These are phyloP conservation scores for Polypedilum pembai DNA, from an alignment of 1,140 invertebrate species.

Conservation along the genomic window DNA sequence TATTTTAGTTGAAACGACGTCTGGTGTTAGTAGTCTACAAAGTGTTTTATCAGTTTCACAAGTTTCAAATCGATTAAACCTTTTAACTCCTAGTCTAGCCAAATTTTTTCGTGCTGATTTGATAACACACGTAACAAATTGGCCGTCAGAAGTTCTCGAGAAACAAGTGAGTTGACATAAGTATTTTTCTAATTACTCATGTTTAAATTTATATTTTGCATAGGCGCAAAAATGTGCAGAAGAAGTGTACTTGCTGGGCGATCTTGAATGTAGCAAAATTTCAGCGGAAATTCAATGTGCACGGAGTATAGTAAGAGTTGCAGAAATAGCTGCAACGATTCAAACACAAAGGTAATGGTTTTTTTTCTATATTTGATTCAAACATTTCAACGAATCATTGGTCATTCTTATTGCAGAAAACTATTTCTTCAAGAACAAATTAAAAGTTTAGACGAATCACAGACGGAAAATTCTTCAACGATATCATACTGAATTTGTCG, in stretches of 20 bases:
- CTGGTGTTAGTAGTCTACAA: conserved; percentile 40
- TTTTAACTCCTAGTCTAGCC: conserved; percentile 78
- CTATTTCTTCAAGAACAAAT: conserved; percentile 24
- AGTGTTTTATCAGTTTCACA: conserved; percentile 41
- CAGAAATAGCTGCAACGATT: conserved; percentile 92
- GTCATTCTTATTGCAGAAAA: neutral
- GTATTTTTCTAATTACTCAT: neutral
- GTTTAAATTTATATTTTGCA: conserved; percentile 32
- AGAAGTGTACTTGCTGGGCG: conserved; percentile 74
- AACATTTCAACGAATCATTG: neutral
- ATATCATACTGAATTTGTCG: neutral
- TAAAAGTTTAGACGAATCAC: conserved; percentile 15
- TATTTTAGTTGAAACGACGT: conserved; percentile 38
- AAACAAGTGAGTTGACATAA: conserved; percentile 65
- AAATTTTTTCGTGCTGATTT: conserved; percentile 88
- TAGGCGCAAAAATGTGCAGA: conserved; percentile 78
- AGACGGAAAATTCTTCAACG: neutral
- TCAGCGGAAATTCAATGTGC: conserved; percentile 92
- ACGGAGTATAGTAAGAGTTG: conserved; percentile 84
- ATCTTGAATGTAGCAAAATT: conserved; percentile 84
- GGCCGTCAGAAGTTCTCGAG: conserved; percentile 86
- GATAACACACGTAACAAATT: conserved; percentile 82
- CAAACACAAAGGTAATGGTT: conserved; percentile 91
- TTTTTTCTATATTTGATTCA: neutral
- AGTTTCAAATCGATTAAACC: conserved; percentile 40